A percentile compares a stretch with the other conserved stretches of the same genome.
Conservation (phyloP, 2,113 vertebrate species). For the Elaphurus davidianus region DNA sequence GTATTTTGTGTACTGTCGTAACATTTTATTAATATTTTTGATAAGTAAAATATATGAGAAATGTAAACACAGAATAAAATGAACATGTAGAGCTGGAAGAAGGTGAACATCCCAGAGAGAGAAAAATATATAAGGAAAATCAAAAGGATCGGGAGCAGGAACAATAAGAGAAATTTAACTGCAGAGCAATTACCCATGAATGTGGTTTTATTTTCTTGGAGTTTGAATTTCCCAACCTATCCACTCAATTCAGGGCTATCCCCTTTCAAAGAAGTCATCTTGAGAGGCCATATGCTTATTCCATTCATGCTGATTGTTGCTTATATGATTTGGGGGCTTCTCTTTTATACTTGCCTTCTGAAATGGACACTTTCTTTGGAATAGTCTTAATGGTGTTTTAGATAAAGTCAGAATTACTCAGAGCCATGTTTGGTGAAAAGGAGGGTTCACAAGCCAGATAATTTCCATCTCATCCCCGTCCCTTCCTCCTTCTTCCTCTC, state of each 20-base stretch:
- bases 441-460: neutral
- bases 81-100: neutral
- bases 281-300: neutral
- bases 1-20: neutral
- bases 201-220: neutral
- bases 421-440: neutral
- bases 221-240: neutral
- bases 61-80: neutral
- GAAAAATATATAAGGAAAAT: neutral
- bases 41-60: neutral
- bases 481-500: neutral
- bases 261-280: neutral
- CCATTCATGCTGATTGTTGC: neutral
- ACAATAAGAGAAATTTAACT: neutral
- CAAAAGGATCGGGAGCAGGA: neutral
- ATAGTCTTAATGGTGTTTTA: constrained; percentile 31
- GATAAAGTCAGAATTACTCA: constrained; percentile 48
- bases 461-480: neutral
- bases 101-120: neutral
- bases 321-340: neutral
- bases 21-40: neutral
- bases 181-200: neutral
- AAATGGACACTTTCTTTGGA: constrained; percentile 32
- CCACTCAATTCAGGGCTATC: neutral
- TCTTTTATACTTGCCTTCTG: constrained; percentile 46